These are phyloP conservation scores for Agriopis marginaria DNA, from an alignment of 2,888 invertebrate genomes.

Conservation along the genomic window DNA sequence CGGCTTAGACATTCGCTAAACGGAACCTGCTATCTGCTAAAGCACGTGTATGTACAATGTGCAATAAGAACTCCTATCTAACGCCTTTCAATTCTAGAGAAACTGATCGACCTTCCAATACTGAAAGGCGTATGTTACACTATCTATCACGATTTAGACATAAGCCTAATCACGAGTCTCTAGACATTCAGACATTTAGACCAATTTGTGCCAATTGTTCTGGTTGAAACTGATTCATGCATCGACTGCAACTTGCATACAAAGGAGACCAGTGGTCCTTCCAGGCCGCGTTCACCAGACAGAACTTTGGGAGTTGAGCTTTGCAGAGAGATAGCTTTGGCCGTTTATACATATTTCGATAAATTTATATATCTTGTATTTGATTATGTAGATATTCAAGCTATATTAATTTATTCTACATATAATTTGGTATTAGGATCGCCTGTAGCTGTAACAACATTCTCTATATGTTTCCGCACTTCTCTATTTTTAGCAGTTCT, in stretches of 20 bases:
- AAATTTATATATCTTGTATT: no score
- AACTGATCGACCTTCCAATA: conserved; percentile 29
- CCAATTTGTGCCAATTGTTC: conserved; percentile 33
- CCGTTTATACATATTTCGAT: no score
- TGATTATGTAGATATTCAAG: no score
- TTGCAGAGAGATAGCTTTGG: no score
- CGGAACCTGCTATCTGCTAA: conserved; percentile 1
- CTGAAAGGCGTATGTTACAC: conserved; percentile 32
- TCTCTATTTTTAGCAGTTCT: no score
- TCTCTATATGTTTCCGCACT: no score
- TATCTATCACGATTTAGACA: conserved; percentile 32
- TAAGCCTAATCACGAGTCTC: conserved; percentile 28
- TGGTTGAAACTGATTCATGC: conserved; percentile 23
- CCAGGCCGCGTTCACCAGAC: not conserved
- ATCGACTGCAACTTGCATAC: conserved; percentile 34
- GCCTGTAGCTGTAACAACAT: no score
- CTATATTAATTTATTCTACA: no score
- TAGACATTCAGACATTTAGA: conserved; percentile 17
- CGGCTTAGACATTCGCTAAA: not conserved
- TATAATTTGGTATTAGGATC: no score
- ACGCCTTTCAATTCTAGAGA: conserved; percentile 27
- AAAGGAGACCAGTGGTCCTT: conserved; percentile 18
- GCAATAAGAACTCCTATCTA: conserved; percentile 12
- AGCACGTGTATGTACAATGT: conserved; percentile 10
- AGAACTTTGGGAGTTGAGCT: no score